A percentile compares a stretch with the other conserved stretches of the same genome.
phyloP scores from a whole-genome alignment of 2,888 invertebrate genomes.

The Empis stercorea region DNA sequence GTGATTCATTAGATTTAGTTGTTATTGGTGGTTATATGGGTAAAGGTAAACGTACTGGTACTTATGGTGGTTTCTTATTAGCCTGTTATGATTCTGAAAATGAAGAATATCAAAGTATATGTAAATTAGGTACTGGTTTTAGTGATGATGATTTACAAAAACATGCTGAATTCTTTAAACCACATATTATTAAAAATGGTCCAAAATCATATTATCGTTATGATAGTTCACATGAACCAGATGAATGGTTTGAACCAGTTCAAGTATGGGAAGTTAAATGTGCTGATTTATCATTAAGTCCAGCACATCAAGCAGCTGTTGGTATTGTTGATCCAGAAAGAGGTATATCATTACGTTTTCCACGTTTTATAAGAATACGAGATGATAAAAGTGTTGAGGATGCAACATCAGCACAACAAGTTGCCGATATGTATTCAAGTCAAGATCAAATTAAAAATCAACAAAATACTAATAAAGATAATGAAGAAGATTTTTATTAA shows the following conservation, averaged over 20 bases:
- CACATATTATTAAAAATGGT: conserved; percentile 58
- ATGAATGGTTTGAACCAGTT: conserved; percentile 79
- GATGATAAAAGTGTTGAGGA: conserved; percentile 89
- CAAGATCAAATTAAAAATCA: conserved; percentile 84
- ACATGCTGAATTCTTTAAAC: conserved; percentile 62
- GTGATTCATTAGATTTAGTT: conserved; percentile 91
- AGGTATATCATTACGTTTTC: conserved; percentile 92
- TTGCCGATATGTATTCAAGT: conserved; percentile 78
- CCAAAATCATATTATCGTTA: conserved; percentile 72
- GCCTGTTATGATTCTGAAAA: conserved; percentile 82
- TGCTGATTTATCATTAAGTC: conserved; percentile 93
- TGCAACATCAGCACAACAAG: conserved; percentile 80
- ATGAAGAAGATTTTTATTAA: conserved; percentile 33
- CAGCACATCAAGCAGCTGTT: conserved; percentile 78
- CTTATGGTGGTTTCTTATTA: conserved; percentile 88
- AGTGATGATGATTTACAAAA: conserved; percentile 74
- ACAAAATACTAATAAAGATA: conserved; percentile 19
- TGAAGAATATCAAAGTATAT: conserved; percentile 87
- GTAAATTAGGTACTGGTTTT: conserved; percentile 72
- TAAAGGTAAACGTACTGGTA: conserved; percentile 83
- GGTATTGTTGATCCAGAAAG: conserved; percentile 80
- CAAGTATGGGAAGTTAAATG: conserved; percentile 95
- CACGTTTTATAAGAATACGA: conserved; percentile 74
- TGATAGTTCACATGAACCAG: conserved; percentile 60
- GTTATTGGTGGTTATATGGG: conserved; percentile 92